phyloP scores from a whole-genome alignment of 2,797 vertebrate genomes.

The Muscicapa comitata region DNA sequence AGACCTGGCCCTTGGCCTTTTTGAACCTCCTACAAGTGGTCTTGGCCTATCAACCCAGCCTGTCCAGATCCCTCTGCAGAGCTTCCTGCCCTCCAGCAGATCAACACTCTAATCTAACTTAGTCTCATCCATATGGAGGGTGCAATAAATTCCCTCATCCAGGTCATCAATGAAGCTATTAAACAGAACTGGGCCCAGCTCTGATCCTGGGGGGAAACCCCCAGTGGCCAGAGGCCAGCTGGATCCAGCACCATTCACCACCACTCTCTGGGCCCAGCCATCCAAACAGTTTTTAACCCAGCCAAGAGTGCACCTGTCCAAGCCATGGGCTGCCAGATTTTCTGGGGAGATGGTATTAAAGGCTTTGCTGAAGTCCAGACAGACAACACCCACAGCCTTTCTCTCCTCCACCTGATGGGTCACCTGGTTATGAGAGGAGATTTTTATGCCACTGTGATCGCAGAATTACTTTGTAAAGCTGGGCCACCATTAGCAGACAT shows the following conservation, averaged over 20 bases:
- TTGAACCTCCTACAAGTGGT: neutral
- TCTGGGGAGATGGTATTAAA: neutral
- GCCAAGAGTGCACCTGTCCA: neutral
- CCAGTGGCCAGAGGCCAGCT: too few relatives aligned
- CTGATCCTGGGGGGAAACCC: too few relatives aligned
- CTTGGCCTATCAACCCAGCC: neutral
- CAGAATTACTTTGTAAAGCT: neutral
- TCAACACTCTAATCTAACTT: neutral
- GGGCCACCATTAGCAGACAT: neutral
- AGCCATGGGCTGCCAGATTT: fast-evolving
- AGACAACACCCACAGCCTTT: neutral
- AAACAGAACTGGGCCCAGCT: neutral
- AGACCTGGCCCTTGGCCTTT: too few relatives aligned
- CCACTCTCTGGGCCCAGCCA: fast-evolving
- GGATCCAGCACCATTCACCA: fast-evolving
- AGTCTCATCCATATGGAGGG: neutral
- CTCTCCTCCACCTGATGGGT: neutral
- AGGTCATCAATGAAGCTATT: too few relatives aligned
- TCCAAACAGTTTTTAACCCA: neutral
- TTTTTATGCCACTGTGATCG: neutral
- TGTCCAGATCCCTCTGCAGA: neutral
- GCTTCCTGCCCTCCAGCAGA: neutral
- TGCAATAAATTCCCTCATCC: neutral
- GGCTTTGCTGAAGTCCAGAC: neutral
- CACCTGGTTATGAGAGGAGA: neutral